Conservation (phyloP, 2,888 invertebrate genomes). For the Apamea monoglypha region DNA sequence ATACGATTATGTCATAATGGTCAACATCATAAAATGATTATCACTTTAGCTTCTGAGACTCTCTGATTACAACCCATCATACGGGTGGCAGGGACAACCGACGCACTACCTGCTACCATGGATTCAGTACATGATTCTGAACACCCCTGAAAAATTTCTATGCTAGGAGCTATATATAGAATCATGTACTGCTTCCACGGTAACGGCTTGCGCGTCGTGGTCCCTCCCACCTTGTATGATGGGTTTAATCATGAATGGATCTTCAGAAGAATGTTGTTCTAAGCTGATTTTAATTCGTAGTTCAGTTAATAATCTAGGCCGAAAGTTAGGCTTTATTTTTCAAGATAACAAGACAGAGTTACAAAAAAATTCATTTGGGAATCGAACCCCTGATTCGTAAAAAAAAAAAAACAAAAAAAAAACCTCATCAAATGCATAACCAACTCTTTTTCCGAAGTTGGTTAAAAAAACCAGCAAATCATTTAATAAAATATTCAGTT, state of each 20-base stretch:
- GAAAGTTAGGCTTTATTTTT: background rate
- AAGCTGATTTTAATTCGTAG: background rate
- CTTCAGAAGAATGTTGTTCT: background rate
- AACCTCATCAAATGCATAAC: background rate
- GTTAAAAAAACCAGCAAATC: background rate
- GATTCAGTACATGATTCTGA: no score
- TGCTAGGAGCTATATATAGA: no score
- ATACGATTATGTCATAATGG: background rate
- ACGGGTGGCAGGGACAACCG: no score
- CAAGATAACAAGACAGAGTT: background rate
- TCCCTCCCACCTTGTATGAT: no score
- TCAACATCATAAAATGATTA: background rate
- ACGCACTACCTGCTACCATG: no score
- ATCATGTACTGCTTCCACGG: no score
- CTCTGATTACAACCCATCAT: background rate
- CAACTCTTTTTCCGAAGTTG: background rate
- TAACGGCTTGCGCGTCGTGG: no score
- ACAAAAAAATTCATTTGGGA: background rate
- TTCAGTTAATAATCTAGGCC: background rate
- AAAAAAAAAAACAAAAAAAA: background rate
- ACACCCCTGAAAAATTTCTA: no score
- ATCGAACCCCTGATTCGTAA: background rate
- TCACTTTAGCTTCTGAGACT: background rate
- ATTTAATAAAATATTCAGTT: background rate
- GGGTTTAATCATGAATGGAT: no score